A percentile compares a stretch with the other conserved stretches of the same genome.
These are phyloP conservation scores for Catagonus wagneri DNA, from an alignment of 2,113 vertebrate species.

Conservation along the genomic window DNA sequence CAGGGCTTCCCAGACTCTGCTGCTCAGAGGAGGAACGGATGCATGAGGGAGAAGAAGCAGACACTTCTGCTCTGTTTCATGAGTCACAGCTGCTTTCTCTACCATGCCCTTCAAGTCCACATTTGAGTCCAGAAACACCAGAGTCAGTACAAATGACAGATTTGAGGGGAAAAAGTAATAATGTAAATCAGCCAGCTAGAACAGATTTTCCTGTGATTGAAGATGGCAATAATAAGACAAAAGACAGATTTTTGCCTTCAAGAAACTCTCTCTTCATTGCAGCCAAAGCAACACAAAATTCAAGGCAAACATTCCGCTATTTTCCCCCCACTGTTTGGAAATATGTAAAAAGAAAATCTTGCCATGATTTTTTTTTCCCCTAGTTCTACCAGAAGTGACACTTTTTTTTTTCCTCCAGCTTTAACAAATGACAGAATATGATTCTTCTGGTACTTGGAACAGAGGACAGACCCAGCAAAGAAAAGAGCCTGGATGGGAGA, in stretches of 20 bases:
- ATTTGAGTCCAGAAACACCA: constrained; percentile 35
- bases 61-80: neutral
- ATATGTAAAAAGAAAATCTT: constrained; percentile 75
- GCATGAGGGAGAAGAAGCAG: too few species aligned
- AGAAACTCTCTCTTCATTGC: constrained; percentile 59
- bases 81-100: neutral
- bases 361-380: constrained; percentile 36
- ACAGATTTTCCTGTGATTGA: constrained; percentile 82
- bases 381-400: constrained; percentile 44
- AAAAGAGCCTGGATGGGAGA: constrained; percentile 40
- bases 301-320: constrained; percentile 76
- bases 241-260: constrained; percentile 85
- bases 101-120: neutral
- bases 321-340: constrained; percentile 81
- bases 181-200: constrained; percentile 73
- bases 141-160: constrained; percentile 46
- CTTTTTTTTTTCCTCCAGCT: neutral
- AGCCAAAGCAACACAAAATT: constrained; percentile 75
- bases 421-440: constrained; percentile 54
- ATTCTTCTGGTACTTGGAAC: constrained; percentile 72
- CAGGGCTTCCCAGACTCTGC: neutral
- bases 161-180: constrained; percentile 29
- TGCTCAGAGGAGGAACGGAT: neutral
- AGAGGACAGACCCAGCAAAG: constrained; percentile 28
- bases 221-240: constrained; percentile 81